These are phyloP conservation scores for Epicauta chinensis DNA, from an alignment of 1,140 invertebrate genomes.

Conservation along the genomic window DNA sequence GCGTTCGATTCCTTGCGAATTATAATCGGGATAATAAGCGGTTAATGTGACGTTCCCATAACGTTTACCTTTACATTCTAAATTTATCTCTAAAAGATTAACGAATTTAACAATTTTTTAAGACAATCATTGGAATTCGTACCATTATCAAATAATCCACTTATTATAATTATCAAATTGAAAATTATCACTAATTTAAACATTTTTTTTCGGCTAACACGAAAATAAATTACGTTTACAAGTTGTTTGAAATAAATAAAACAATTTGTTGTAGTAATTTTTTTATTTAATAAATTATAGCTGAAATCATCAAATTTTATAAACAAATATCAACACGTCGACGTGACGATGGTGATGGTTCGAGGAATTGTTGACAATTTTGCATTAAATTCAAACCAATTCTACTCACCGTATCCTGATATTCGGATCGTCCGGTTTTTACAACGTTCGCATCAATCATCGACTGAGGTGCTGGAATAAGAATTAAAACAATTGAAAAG, in stretches of 20 bases:
- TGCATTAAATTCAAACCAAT: constrained; percentile 51
- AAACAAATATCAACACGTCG: constrained; percentile 47
- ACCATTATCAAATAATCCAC: not conserved
- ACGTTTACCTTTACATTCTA: constrained; percentile 36
- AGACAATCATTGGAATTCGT: not conserved
- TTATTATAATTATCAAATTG: not conserved
- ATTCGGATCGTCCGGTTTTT: constrained; percentile 50
- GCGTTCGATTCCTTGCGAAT: constrained; percentile 40
- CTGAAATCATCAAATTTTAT: constrained; percentile 17
- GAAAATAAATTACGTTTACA: not conserved
- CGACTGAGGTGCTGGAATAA: constrained; percentile 41
- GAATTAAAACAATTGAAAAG: no score
- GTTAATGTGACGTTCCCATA: constrained; percentile 44
- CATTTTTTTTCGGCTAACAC: not conserved
- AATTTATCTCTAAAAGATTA: constrained; percentile 33
- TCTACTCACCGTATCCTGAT: constrained; percentile 52
- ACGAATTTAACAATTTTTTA: not conserved
- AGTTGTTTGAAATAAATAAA: no score
- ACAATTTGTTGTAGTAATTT: no score
- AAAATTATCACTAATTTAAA: not conserved
- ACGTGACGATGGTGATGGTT: constrained; percentile 52
- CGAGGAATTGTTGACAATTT: constrained; percentile 51
- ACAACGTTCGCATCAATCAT: constrained; percentile 46
- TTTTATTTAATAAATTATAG: not conserved
- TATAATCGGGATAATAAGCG: constrained; percentile 47